phyloP scores from a whole-genome alignment of 1,140 invertebrate species.

The Teleogryllus occipitalis region DNA sequence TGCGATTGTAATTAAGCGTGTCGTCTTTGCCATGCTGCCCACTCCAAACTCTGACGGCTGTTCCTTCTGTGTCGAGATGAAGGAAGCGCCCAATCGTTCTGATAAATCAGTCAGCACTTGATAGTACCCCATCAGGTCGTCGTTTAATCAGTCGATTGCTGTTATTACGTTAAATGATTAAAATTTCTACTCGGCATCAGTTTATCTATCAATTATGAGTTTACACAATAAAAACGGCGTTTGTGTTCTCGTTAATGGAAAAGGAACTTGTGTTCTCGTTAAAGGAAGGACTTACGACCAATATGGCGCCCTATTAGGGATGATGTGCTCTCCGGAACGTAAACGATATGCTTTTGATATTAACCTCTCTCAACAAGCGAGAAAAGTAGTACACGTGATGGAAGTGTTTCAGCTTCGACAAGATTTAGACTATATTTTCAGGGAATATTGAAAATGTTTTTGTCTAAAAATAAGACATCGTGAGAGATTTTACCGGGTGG shows the following conservation, averaged over 20 bases:
- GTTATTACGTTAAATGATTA: background rate
- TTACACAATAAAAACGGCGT: background rate
- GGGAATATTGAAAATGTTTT: too few species aligned
- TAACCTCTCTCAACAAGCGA: too few species aligned
- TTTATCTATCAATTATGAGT: background rate
- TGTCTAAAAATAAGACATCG: too few species aligned
- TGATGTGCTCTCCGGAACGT: background rate
- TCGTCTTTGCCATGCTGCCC: background rate
- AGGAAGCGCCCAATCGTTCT: background rate
- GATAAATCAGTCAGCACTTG: background rate
- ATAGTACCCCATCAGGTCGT: background rate
- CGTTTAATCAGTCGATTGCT: conserved; percentile 1
- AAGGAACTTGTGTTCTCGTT: background rate
- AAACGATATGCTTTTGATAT: background rate
- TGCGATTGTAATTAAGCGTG: background rate
- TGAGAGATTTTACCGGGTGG: too few species aligned
- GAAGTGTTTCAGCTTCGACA: too few species aligned
- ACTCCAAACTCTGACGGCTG: background rate
- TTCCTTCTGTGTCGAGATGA: background rate
- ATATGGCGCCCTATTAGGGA: background rate
- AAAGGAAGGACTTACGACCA: background rate
- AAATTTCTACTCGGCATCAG: background rate
- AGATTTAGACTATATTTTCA: too few species aligned
- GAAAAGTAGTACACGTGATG: too few species aligned
- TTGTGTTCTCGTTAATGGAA: background rate